Conservation (phyloP, 2,797 vertebrate genomes). For the Champsocephalus gunnari region DNA sequence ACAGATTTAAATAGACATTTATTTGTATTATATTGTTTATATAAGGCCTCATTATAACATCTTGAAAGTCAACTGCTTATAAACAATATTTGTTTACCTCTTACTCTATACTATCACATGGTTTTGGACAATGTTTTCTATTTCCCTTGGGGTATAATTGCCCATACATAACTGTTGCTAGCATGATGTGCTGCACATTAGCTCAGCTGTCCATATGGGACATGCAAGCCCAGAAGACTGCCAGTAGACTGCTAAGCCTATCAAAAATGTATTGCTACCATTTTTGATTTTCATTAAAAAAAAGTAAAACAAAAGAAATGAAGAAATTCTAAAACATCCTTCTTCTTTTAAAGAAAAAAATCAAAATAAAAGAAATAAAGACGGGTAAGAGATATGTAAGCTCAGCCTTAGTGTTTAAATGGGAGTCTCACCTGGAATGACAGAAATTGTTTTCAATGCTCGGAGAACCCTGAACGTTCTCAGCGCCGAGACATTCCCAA, state of each 20-base stretch:
- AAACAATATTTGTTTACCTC: conserved; percentile 6
- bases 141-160: conserved; percentile 13
- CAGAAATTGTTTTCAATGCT: conserved; percentile 99
- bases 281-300: conserved; percentile 81
- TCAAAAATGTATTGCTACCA: conserved; percentile 86
- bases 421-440: conserved; percentile 99
- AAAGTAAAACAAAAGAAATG: conserved; percentile 52
- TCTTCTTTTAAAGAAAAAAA: conserved; percentile 48
- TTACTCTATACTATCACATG: neutral
- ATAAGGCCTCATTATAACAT: neutral
- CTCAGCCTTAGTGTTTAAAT: conserved; percentile 89
- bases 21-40: neutral
- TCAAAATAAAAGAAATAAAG: conserved; percentile 63
- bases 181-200: conserved; percentile 9
- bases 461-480: conserved; percentile 99
- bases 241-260: conserved; percentile 92
- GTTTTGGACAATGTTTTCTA: conserved; percentile 18
- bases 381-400: conserved; percentile 69
- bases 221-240: conserved; percentile 61
- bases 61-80: conserved; percentile 1
- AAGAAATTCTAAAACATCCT: conserved; percentile 57
- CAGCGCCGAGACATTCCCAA: conserved; percentile 99
- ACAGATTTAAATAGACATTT: conserved; percentile 1
- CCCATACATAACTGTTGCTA: conserved; percentile 5
- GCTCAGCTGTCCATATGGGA: conserved; percentile 31